phyloP scores from a whole-genome alignment of 2,888 invertebrate species.

The Osmoderma eremita region DNA sequence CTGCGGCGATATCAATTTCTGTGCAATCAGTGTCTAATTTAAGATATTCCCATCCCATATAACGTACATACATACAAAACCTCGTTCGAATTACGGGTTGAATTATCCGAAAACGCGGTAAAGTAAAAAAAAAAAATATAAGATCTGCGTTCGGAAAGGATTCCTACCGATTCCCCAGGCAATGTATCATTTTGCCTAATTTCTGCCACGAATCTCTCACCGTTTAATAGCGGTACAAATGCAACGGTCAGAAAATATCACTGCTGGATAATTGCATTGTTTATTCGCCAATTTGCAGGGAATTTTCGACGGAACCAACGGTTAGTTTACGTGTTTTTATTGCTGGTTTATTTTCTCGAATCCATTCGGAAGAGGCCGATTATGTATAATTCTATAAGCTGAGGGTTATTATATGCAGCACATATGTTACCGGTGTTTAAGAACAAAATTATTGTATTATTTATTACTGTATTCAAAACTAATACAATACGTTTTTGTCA shows the following conservation, averaged over 20 bases:
- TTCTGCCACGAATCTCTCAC: constrained; percentile 14
- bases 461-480: no score
- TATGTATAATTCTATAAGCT: constrained; percentile 21
- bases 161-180: constrained; percentile 6
- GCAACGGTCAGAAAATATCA: constrained; percentile 35
- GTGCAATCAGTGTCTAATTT: constrained; percentile 9
- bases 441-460: no score
- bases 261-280: constrained; percentile 37
- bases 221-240: constrained; percentile 16
- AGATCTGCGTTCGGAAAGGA: constrained; percentile 1
- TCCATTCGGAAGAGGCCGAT: constrained; percentile 14
- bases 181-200: constrained; percentile 34
- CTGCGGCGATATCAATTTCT: constrained; percentile 1
- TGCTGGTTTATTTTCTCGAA: constrained; percentile 18
- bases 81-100: background rate
- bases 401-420: background rate
- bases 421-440: no score
- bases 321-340: background rate
- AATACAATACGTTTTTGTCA: no score
- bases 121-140: background rate
- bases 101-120: constrained; percentile 12
- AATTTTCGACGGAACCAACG: constrained; percentile 11
- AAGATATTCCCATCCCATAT: background rate
- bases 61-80: no score
- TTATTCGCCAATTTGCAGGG: constrained; percentile 33